Conservation (phyloP, 2,113 vertebrate genomes). For the Muntiacus muntjak region DNA sequence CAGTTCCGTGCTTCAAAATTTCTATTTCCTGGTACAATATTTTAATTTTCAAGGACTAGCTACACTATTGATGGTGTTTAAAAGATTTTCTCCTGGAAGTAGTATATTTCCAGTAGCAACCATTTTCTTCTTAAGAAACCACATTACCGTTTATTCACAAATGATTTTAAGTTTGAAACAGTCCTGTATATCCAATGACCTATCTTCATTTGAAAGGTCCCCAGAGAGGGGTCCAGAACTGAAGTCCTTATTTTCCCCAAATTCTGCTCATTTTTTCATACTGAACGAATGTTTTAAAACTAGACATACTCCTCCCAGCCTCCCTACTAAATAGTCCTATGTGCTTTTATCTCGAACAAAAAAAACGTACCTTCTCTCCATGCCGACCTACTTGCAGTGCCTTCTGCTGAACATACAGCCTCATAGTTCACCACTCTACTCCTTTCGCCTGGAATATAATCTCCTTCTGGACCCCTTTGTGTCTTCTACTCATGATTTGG, state of each 20-base stretch:
- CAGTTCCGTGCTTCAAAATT: neutral
- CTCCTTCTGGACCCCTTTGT: neutral
- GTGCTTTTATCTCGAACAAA: neutral
- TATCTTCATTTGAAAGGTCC: neutral
- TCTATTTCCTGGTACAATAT: neutral
- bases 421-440: neutral
- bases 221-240: neutral
- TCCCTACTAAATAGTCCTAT: neutral
- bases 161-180: neutral
- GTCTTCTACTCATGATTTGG: neutral
- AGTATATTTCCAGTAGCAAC: neutral
- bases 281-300: neutral
- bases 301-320: neutral
- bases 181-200: too few relatives aligned
- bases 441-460: neutral
- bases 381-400: rapidly evolving
- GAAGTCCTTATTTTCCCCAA: neutral
- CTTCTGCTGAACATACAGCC: neutral
- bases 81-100: neutral
- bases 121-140: neutral
- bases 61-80: neutral
- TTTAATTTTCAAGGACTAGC: neutral
- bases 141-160: neutral
- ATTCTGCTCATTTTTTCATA: neutral
- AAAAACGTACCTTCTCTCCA: too few relatives aligned